Percentiles rank a stretch among this genome's conserved stretches.
Conservation (phyloP, 2,113 vertebrate species). For the Hippoglossus stenolepis region DNA sequence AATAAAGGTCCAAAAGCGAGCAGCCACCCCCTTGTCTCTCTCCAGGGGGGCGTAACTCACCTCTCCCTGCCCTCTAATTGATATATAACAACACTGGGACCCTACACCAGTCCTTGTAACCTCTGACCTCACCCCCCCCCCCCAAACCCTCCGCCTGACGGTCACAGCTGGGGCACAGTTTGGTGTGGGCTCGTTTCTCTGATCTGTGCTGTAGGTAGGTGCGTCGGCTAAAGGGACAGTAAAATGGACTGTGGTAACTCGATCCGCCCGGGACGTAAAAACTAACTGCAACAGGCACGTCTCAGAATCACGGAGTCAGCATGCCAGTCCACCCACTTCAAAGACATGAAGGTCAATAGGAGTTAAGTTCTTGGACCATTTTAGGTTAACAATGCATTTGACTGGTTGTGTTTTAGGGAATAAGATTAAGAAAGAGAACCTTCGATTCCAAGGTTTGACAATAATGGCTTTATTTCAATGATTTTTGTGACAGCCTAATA, state of each 20-base stretch:
- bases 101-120: constrained; percentile 57
- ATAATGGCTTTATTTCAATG: background rate
- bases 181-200: constrained; percentile 65
- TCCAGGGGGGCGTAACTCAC: constrained; percentile 36
- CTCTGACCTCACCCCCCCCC: constrained; percentile 37
- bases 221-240: constrained; percentile 59
- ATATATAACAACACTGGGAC: constrained; percentile 73
- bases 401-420: constrained; percentile 23
- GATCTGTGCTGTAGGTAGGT: constrained; percentile 79
- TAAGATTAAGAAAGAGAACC: background rate
- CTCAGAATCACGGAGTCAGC: constrained; percentile 64
- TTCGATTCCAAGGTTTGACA: background rate
- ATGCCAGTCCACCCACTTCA: constrained; percentile 59
- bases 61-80: constrained; percentile 67
- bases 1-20: constrained; percentile 60
- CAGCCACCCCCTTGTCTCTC: constrained; percentile 46
- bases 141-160: constrained; percentile 43
- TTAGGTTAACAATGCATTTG: constrained; percentile 54
- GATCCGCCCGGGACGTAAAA: constrained; percentile 62
- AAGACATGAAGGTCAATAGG: constrained; percentile 59
- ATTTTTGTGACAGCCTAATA: background rate
- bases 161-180: constrained; percentile 67
- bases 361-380: constrained; percentile 46
- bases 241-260: constrained; percentile 69
- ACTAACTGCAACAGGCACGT: constrained; percentile 64